These are phyloP conservation scores for Hydrozoanthus tunicans DNA, from an alignment of 64 coral and sea anemone genomes.

Conservation along the genomic window DNA sequence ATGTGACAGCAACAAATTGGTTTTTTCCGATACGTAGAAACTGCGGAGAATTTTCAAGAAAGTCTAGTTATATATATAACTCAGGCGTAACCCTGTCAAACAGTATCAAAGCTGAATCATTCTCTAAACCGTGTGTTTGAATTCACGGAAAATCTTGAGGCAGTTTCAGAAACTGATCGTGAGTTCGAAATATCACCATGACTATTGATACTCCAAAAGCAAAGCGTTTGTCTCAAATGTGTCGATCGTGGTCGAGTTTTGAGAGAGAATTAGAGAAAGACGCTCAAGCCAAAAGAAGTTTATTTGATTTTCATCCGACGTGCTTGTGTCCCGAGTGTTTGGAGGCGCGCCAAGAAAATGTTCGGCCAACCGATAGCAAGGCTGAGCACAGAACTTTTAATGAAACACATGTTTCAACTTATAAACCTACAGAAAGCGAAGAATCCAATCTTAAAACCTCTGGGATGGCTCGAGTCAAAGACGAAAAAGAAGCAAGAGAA, in stretches of 20 bases:
- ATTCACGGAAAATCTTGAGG: background rate
- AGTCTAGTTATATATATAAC: background rate
- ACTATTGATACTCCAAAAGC: background rate
- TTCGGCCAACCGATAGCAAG: background rate
- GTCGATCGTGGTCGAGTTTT: background rate
- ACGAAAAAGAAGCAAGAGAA: background rate
- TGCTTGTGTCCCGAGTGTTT: constrained; percentile 5
- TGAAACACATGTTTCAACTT: background rate
- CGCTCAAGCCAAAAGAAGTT: background rate
- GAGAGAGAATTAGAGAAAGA: constrained; percentile 1
- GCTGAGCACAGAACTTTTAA: background rate
- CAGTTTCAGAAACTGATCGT: background rate
- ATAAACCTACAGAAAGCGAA: background rate
- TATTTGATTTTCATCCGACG: background rate
- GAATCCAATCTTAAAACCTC: background rate
- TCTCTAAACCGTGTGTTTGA: background rate
- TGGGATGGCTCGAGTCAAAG: background rate
- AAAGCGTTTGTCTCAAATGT: background rate
- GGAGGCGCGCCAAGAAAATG: background rate
- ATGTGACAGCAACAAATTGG: background rate
- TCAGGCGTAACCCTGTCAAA: background rate
- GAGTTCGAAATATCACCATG: background rate
- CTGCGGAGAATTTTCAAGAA: constrained; percentile 5
- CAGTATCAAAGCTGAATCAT: background rate
- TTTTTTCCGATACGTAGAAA: background rate